Evolutionary conservation across 2,113 vertebrate species (phyloP).

Genomic region (Alces alces): DNA sequence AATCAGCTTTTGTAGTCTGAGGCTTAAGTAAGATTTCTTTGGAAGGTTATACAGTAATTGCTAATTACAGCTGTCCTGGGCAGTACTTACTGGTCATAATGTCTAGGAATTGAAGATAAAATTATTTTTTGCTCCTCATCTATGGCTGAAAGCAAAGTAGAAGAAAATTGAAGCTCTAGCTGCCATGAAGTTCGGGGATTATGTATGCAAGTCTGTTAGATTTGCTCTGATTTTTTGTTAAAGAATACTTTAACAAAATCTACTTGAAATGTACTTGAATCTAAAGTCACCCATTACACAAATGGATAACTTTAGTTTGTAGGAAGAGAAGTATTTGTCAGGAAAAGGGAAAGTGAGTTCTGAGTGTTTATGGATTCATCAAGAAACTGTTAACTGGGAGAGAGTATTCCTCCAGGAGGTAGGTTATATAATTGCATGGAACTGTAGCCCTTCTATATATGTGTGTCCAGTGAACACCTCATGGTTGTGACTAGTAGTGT

Average conservation of each 20-base stretch:
- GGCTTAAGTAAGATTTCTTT: neutral
- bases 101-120: neutral
- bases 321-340: neutral
- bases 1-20: neutral
- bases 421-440: neutral
- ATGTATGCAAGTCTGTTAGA: neutral
- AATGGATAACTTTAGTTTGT: neutral
- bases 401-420: neutral
- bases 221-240: neutral
- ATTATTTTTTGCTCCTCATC: neutral
- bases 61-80: neutral
- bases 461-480: neutral
- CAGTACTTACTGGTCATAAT: neutral
- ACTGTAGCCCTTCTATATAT: neutral
- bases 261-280: neutral
- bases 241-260: too few species aligned
- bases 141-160: neutral
- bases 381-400: neutral
- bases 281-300: neutral
- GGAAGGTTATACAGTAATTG: neutral
- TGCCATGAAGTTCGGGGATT: neutral
- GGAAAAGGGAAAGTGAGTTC: neutral
- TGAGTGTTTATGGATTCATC: neutral
- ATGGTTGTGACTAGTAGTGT: neutral
- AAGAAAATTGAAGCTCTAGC: neutral